phyloP scores from a whole-genome alignment of 1,140 invertebrate genomes.

The Ephestia elutella region DNA sequence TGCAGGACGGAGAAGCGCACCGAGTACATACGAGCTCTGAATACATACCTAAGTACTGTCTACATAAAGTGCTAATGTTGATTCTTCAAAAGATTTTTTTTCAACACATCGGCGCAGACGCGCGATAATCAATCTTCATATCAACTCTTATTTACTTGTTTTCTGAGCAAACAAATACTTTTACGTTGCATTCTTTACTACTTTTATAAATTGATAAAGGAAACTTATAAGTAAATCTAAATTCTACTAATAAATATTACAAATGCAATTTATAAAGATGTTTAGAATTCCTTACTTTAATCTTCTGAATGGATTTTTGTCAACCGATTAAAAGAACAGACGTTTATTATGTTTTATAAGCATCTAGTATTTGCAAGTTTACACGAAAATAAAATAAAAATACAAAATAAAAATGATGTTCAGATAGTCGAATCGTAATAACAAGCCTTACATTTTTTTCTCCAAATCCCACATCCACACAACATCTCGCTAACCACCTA shows the following conservation, averaged over 20 bases:
- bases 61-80: slow-evolving; percentile 5
- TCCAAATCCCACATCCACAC: neutral
- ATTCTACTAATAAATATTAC: no score
- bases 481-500: neutral
- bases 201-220: no score
- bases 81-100: slow-evolving; percentile 1
- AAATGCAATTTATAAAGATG: no score
- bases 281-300: no score
- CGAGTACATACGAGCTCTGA: slow-evolving; percentile 6
- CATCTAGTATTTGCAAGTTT: no score
- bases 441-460: neutral
- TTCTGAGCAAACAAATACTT: neutral
- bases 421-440: neutral
- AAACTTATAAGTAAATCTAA: no score
- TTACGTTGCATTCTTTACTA: neutral
- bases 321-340: no score
- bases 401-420: no score
- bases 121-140: slow-evolving; percentile 1
- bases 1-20: slow-evolving; percentile 23
- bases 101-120: neutral
- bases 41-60: slow-evolving; percentile 1
- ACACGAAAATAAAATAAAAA: no score
- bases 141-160: neutral
- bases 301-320: no score
- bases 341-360: no score